Conservation (phyloP, 2,888 invertebrate species). For the Exocentrus adspersus region DNA sequence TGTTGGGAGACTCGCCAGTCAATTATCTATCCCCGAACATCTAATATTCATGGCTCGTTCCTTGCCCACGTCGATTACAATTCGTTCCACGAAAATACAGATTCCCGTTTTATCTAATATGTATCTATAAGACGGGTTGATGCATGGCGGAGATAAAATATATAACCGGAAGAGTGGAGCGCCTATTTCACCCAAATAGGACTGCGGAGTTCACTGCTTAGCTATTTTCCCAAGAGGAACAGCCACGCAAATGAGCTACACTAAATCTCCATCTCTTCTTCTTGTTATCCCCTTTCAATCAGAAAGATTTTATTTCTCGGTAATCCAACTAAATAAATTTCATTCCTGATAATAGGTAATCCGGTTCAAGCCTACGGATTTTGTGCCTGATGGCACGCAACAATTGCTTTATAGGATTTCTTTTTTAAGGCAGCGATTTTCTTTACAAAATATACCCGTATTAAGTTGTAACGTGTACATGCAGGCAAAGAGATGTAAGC, state of each 20-base stretch:
- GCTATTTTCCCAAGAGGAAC: conserved; percentile 28
- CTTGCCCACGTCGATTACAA: conserved; percentile 10
- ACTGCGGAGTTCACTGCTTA: conserved; percentile 28
- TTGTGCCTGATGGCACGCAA: too few species aligned
- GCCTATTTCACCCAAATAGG: conserved; percentile 28
- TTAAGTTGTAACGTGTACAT: too few species aligned
- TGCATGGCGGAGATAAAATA: conserved; percentile 22
- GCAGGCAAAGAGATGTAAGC: too few species aligned
- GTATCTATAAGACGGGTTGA: conserved; percentile 26
- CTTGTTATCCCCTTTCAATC: conserved; percentile 31
- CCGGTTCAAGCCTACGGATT: too few species aligned
- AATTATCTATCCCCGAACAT: background rate
- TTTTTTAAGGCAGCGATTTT: too few species aligned
- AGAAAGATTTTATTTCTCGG: conserved; percentile 31
- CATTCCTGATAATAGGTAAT: conserved; percentile 6
- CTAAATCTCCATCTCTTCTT: conserved; percentile 32
- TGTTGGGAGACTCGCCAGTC: background rate
- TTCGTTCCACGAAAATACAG: conserved; percentile 7
- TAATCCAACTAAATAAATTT: conserved; percentile 27
- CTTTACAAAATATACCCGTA: too few species aligned
- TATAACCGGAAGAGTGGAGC: conserved; percentile 24
- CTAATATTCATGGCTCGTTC: conserved; percentile 16
- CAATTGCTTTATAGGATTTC: too few species aligned
- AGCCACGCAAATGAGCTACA: conserved; percentile 32
- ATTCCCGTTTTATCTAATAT: conserved; percentile 18